Evolutionary conservation across 92 coral and sea anemone species (phyloP).

Genomic region (Metridium senile): DNA sequence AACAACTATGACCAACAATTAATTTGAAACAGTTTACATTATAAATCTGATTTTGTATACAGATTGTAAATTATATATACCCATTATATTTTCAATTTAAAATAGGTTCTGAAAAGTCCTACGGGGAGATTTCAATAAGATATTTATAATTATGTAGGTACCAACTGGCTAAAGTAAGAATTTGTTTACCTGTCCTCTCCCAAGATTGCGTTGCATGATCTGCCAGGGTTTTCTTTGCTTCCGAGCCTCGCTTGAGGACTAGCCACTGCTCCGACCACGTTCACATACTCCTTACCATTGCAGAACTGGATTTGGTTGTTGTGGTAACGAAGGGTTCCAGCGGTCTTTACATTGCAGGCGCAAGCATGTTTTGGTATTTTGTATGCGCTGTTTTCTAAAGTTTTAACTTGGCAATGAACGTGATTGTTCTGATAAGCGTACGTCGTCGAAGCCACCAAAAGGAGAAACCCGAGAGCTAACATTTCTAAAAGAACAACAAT

Average conservation of each 20-base stretch:
- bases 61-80: too few relatives aligned
- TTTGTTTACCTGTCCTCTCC: neutral
- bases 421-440: neutral
- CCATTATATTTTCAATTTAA: too few relatives aligned
- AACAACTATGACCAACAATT: too few relatives aligned
- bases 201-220: conserved; percentile 30
- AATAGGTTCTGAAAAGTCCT: too few relatives aligned
- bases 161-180: neutral
- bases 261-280: neutral
- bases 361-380: conserved; percentile 34
- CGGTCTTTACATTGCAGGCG: conserved; percentile 31
- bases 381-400: neutral
- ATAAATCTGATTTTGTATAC: too few relatives aligned
- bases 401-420: neutral
- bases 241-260: too few relatives aligned
- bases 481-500: neutral
- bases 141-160: too few relatives aligned
- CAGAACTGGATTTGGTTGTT: conserved; percentile 51
- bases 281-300: conserved; percentile 37
- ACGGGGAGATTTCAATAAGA: too few relatives aligned
- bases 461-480: neutral
- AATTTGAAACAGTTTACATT: too few relatives aligned
- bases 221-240: conserved; percentile 21
- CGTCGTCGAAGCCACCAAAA: neutral
- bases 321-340: conserved; percentile 55